Conservation (phyloP, 2,797 vertebrate genomes). For the Neosalanx taihuensis region DNA sequence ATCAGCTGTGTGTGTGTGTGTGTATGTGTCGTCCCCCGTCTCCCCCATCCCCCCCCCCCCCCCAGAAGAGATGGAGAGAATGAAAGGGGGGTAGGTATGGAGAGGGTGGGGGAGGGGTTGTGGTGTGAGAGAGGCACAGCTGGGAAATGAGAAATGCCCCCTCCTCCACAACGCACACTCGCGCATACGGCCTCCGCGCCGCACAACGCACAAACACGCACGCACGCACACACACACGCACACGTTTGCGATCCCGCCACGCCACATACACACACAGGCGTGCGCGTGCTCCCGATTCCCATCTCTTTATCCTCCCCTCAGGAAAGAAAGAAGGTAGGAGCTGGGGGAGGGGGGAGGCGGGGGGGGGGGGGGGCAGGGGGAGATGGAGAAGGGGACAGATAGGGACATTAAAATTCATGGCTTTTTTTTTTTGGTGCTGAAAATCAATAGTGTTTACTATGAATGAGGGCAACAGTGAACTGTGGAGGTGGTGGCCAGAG, state of each 20-base stretch:
- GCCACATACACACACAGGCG: conserved; percentile 9
- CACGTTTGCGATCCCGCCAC: conserved; percentile 1
- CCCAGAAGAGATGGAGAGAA: conserved; percentile 30
- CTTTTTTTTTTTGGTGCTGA: conserved; percentile 75
- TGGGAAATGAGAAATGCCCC: conserved; percentile 75
- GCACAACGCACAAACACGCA: conserved; percentile 53
- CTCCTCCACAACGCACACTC: conserved; percentile 34
- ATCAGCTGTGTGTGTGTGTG: conserved; percentile 18
- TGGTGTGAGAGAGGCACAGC: conserved; percentile 72
- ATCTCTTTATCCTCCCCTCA: conserved; percentile 78
- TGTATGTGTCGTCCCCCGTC: conserved; percentile 12
- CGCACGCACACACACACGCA: conserved; percentile 46
- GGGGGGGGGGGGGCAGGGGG: conserved; percentile 63
- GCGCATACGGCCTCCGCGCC: conserved; percentile 35
- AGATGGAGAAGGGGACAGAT: conserved; percentile 77
- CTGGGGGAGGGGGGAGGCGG: conserved; percentile 45
- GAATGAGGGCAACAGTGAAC: conserved; percentile 81
- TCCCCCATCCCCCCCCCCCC: conserved; percentile 47
- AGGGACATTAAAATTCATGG: conserved; percentile 84
- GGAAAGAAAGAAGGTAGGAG: conserved; percentile 62
- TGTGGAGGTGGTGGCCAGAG: conserved; percentile 48
- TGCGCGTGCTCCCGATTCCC: conserved; percentile 48
- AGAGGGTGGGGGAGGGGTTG: conserved; percentile 30
- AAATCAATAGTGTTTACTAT: conserved; percentile 88
- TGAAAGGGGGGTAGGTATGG: background rate